phyloP scores from a whole-genome alignment of 2,797 vertebrate species.

The Siniperca undulata region DNA sequence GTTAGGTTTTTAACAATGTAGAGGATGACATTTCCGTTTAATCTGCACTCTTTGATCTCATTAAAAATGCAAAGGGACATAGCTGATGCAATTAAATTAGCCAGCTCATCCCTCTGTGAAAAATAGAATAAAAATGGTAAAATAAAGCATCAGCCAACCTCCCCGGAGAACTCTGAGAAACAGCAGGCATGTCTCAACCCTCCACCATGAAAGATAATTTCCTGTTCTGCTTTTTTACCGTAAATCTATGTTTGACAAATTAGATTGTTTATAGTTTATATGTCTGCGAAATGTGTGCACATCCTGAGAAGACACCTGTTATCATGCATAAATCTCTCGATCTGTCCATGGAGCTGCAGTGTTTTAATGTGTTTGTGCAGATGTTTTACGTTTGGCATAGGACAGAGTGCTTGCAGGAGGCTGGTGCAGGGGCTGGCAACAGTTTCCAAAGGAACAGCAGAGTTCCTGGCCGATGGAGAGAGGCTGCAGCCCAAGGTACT shows the following conservation, averaged over 20 bases:
- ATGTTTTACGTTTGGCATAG: conserved; percentile 94
- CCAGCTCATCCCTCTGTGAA: conserved; percentile 31
- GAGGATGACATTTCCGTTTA: conserved; percentile 56
- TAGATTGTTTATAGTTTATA: neutral
- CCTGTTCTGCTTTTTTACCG: neutral
- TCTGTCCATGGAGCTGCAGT: conserved; percentile 31
- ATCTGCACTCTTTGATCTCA: conserved; percentile 46
- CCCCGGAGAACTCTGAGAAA: neutral
- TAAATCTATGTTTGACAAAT: conserved; percentile 22
- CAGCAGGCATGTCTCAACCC: conserved; percentile 17
- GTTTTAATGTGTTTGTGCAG: conserved; percentile 77
- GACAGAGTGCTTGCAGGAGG: conserved; percentile 89
- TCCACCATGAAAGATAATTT: conserved; percentile 24
- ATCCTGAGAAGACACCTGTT: conserved; percentile 27
- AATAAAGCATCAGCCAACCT: conserved; percentile 8
- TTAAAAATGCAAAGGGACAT: conserved; percentile 54
- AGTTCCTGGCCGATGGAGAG: conserved; percentile 92
- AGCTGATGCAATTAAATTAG: conserved; percentile 32
- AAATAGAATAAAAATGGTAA: conserved; percentile 16
- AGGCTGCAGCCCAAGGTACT: conserved; percentile 94
- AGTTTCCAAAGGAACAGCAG: conserved; percentile 91
- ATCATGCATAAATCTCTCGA: conserved; percentile 5
- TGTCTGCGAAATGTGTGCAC: conserved; percentile 2
- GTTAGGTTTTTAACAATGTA: conserved; percentile 34
- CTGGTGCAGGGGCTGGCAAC: conserved; percentile 90